phyloP scores from a whole-genome alignment of 2,888 invertebrate genomes.

The Auanema sp. region DNA sequence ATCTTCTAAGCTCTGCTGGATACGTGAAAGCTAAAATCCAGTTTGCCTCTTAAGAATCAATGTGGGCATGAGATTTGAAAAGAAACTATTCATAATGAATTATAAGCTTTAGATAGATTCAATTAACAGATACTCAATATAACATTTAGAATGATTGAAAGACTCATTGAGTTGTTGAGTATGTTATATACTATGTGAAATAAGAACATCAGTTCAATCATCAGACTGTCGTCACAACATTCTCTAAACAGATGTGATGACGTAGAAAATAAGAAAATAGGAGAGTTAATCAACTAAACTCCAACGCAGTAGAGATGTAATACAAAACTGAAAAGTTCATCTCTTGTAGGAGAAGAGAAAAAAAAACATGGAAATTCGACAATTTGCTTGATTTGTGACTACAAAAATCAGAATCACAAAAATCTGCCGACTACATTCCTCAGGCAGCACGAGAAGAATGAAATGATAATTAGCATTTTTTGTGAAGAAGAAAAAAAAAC shows the following conservation, averaged over 20 bases:
- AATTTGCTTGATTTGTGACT: too few species aligned
- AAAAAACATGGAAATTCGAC: neutral
- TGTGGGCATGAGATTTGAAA: neutral
- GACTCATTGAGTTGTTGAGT: neutral
- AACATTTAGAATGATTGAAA: neutral
- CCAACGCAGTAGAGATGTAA: neutral
- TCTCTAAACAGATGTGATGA: neutral
- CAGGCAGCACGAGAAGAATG: too few species aligned
- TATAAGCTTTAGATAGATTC: constrained; percentile 1
- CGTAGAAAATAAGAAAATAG: neutral
- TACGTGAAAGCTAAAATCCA: too few species aligned
- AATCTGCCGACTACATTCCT: too few species aligned
- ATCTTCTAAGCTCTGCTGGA: too few species aligned
- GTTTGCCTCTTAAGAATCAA: too few species aligned
- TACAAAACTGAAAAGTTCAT: neutral
- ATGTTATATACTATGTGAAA: neutral
- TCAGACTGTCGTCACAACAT: neutral
- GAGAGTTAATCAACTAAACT: neutral
- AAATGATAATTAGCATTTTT: too few species aligned
- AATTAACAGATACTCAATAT: neutral
- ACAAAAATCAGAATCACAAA: too few species aligned
- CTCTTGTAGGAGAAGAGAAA: neutral
- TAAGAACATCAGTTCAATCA: neutral
- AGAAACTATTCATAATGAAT: neutral
- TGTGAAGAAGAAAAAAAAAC: too few species aligned